Percentiles rank a stretch among this genome's conserved stretches.
Conservation (phyloP, 1,140 invertebrate genomes). For the Anthonomus grandis region DNA sequence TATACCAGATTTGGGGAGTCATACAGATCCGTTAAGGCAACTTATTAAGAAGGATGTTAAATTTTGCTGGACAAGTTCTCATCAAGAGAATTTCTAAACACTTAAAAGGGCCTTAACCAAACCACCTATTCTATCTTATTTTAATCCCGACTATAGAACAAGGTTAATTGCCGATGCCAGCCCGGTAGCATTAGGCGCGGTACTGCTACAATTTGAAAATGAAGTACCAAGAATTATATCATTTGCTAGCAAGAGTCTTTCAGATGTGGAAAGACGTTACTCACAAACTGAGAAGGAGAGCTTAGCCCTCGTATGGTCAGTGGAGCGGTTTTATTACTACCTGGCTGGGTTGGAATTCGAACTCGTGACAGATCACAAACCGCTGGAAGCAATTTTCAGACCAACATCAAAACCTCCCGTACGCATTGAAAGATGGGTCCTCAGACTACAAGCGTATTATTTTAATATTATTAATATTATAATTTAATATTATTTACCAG, state of each 20-base stretch:
- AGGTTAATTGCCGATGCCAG: conserved; percentile 49
- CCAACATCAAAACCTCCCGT: conserved; percentile 10
- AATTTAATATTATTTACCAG: conserved; percentile 43
- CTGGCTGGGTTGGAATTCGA: conserved; percentile 37
- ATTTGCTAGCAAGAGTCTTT: conserved; percentile 46
- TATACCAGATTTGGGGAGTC: conserved; percentile 26
- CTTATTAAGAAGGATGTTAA: conserved; percentile 25
- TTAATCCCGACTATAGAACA: conserved; percentile 36
- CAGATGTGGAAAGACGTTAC: conserved; percentile 45
- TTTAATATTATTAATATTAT: too few relatives aligned
- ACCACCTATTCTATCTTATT: conserved; percentile 51
- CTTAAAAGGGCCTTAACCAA: conserved; percentile 20
- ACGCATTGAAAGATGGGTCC: conserved; percentile 44
- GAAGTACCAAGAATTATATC: conserved; percentile 43
- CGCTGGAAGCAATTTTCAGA: conserved; percentile 10
- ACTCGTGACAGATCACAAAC: conserved; percentile 17
- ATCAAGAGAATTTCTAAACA: conserved; percentile 22
- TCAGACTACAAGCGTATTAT: conserved; percentile 44
- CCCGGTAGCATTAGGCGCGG: conserved; percentile 47
- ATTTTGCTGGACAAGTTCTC: conserved; percentile 27
- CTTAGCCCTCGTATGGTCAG: conserved; percentile 42
- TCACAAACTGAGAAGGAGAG: conserved; percentile 50
- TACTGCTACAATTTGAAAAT: conserved; percentile 36
- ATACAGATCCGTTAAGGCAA: conserved; percentile 29
- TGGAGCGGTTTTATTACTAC: conserved; percentile 33